A percentile compares a stretch with the other conserved stretches of the same genome.
phyloP scores from a whole-genome alignment of 2,888 invertebrate genomes.

The Lamellibrachia columna region DNA sequence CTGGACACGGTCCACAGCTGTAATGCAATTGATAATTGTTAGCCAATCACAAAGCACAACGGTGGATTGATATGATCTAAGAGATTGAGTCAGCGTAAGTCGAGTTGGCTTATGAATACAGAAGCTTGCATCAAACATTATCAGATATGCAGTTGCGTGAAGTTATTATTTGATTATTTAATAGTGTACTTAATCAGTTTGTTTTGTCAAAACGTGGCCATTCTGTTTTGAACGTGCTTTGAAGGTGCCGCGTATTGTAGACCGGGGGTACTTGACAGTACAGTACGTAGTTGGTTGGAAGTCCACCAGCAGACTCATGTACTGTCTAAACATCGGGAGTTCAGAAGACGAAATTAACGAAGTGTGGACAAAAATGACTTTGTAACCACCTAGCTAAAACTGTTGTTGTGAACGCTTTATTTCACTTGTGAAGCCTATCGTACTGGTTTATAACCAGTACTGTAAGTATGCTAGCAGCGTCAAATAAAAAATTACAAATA shows the following conservation, averaged over 20 bases:
- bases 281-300: too few species aligned
- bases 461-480: too few species aligned
- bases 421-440: too few species aligned
- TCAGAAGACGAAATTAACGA: too few species aligned
- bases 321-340: too few species aligned
- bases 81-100: background rate
- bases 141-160: background rate
- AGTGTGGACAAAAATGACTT: too few species aligned
- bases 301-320: too few species aligned
- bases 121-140: background rate
- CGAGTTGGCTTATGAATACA: background rate
- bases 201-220: background rate
- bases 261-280: too few species aligned
- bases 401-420: too few species aligned
- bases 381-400: too few species aligned
- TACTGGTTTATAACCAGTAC: too few species aligned
- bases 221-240: background rate
- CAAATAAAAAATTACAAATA: too few species aligned
- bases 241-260: background rate
- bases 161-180: background rate
- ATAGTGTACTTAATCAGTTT: background rate
- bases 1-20: background rate
- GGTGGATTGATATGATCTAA: background rate
- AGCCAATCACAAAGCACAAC: background rate
- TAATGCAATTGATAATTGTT: background rate